Base-by-base conservation (phyloP, 2,888 invertebrate species). In the Tenthredo notha region DNA sequence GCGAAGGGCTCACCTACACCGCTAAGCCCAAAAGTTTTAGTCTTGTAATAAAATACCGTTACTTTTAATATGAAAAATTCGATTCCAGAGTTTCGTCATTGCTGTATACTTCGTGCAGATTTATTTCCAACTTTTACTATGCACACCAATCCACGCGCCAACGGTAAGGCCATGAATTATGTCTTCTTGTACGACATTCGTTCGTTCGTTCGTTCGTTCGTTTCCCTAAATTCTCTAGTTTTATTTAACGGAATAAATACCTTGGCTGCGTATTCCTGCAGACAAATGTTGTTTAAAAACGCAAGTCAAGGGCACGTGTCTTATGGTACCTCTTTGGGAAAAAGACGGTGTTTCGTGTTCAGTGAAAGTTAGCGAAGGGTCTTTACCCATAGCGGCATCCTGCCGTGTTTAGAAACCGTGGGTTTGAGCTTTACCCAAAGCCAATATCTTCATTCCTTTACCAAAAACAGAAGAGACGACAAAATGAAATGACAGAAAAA, bases 281-380 rank as follows among this genome's bases (percentile, higher is more conserved):
- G 80, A 37, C 65, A 65, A 80, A 80, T 65, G 80, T 25, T 12
- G 37, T 65, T 40, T 12, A 33, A 61, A 37, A 80, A 80, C 65
- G 21, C 80, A 3, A 80, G 61, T 61, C 61, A 65, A 61, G 80
- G 61, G 40, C 65, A 58, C 58, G 7, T 80, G 40, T 61, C 21
- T 65, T 25, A 3, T n/a, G 10, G 78, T 37, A 61, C 37, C 33
- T 40, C 80, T 61, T 40, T 3, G 18, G 9, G 21, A 50, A n/a
- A 33, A 29, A 40, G 5, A 25, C 15, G 40, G 61, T 43, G 21
- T 40, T 33, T 25, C 80, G 80, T 80, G 80, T 40, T 61, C 18
- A n/a, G 37, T 15, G 61, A 58, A 25, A 61, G 80, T 80, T 80
- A 65, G 80, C 80, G 21, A 58, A 61, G 58, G 61, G 80, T 61